Evolutionary conservation across 2,888 invertebrate genomes (phyloP).

Genomic region (Machimus atricapillus): DNA sequence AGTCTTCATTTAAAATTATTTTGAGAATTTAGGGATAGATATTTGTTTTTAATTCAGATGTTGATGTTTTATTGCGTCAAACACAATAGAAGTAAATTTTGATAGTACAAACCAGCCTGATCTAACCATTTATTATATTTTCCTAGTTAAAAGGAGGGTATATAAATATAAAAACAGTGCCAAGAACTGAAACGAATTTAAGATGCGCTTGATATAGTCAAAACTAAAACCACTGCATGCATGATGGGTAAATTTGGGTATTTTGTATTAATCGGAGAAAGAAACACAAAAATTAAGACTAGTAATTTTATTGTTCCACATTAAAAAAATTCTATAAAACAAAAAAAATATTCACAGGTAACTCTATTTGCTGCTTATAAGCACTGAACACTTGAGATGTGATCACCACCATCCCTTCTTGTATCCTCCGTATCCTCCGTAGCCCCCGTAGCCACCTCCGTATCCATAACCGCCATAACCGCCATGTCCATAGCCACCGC

Average conservation of each 20-base stretch:
- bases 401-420: conserved; percentile 15
- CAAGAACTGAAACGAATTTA: no score
- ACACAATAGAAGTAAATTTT: no score
- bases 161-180: no score
- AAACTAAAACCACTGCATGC: not conserved
- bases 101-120: no score
- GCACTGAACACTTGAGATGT: not conserved
- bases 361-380: not conserved
- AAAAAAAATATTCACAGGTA: conserved; percentile 34
- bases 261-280: not conserved
- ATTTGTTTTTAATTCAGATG: no score
- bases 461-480: not conserved
- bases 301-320: conserved; percentile 8
- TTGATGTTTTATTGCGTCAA: no score
- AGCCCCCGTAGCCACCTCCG: not conserved
- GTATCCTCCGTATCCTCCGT: conserved; percentile 28
- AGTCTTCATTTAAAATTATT: no score
- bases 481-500: not conserved
- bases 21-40: no score
- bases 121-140: no score
- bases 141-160: no score
- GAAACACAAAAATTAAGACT: not conserved
- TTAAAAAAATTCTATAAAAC: conserved; percentile 15
- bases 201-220: not conserved
- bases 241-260: not conserved